Evolutionary conservation across 2,113 vertebrate genomes (phyloP), one percentile per base, ranked within the genome.

Genomic region (Eulemur rufifrons): DNA sequence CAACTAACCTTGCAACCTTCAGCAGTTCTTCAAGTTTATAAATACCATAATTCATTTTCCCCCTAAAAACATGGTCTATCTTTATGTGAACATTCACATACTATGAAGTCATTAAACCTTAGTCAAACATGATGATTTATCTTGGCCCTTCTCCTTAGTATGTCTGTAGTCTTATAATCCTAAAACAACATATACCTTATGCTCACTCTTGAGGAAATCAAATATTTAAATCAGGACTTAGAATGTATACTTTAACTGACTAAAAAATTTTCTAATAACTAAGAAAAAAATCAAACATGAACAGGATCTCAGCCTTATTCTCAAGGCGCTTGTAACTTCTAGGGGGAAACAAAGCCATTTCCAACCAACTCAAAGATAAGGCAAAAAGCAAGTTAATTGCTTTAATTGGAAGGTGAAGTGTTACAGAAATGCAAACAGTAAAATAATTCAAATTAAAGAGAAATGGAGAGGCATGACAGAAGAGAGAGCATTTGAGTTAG

Each of bases 51-150:
- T 86, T 84, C 21, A 93, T 86, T 82, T 64, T 18, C 20, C 29
- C 42, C n/a, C 59, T 68, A 50, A 95, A 83, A 83, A 83, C 23
- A 92, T 11, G 21, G 13, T 71, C 86, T 25, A n/a, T 68, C 50
- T 88, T 87, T 76, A 88, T 84, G 73, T 39, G 52, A 95, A 82
- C 27, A 56, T 54, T 88, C 50, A 82, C 18, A 95, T 69, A 69
- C n/a, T 95, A 64, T n/a, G 59, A 93, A 59, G 23, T 29, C 84
- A 50, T 71, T 78, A 78, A 71, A 89, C 25, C 32, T 71, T 89
- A 96, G 47, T 78, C 73, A 89, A 88, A 73, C 37, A 88, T 63
- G 39, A 83, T 74, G 11, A 83, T 54, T 89, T 76, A 71, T 15
- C 52, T 71, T 76, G 52, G 71, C 23, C 12, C 69, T 92, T 85